These are phyloP conservation scores for Pituophis catenifer DNA, from an alignment of 2,113 vertebrate species.

Conservation along the genomic window DNA sequence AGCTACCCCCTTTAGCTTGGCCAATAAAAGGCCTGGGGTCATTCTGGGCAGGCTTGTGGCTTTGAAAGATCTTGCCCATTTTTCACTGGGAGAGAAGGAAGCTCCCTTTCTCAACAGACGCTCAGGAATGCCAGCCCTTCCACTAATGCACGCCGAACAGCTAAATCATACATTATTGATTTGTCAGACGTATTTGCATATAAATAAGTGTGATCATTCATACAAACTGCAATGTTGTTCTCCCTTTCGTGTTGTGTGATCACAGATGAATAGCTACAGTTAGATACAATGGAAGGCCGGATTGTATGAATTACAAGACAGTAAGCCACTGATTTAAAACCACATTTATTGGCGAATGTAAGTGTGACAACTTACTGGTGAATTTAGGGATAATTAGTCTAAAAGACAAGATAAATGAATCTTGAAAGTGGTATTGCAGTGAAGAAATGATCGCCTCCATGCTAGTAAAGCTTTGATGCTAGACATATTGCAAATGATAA, in stretches of 20 bases:
- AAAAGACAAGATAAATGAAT: constrained; percentile 98
- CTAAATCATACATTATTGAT: constrained; percentile 85
- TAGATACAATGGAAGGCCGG: constrained; percentile 74
- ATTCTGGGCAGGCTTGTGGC: neutral
- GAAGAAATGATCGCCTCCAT: constrained; percentile 75
- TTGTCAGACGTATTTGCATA: constrained; percentile 83
- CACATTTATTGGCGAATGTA: constrained; percentile 86
- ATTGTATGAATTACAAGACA: constrained; percentile 66
- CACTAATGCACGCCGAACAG: constrained; percentile 67
- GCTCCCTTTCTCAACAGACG: constrained; percentile 54
- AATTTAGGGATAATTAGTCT: constrained; percentile 86
- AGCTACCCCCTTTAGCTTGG: neutral
- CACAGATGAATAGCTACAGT: constrained; percentile 81
- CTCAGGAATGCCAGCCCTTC: constrained; percentile 58
- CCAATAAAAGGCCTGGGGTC: accelerated
- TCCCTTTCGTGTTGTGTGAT: constrained; percentile 76
- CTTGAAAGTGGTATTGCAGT: constrained; percentile 86
- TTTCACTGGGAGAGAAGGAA: constrained; percentile 27
- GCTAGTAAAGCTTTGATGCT: constrained; percentile 78
- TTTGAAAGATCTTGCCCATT: constrained; percentile 38
- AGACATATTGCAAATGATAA: constrained; percentile 93
- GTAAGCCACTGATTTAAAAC: constrained; percentile 80
- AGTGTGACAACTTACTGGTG: constrained; percentile 83
- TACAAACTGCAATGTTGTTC: constrained; percentile 69
- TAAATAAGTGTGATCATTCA: constrained; percentile 84